Base-by-base conservation (phyloP, 2,888 invertebrate genomes). In the Drosophila ezoana region DNA sequence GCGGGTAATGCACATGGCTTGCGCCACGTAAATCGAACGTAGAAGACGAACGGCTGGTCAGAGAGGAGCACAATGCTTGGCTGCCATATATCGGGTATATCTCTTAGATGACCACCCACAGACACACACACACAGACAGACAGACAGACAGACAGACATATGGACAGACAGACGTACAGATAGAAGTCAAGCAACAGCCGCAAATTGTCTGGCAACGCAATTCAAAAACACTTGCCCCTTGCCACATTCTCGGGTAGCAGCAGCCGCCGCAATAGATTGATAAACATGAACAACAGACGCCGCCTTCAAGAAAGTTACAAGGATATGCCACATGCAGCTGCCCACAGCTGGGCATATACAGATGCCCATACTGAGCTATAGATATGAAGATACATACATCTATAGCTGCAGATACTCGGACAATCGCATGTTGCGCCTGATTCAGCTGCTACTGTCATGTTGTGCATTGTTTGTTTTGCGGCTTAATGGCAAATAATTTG, bases 201-300 rank as follows among this genome's bases (percentile, higher is more conserved):
- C 86, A 79, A 81, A 76, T 79, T 79, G 76, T 81, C 51, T 63
- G 63, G 65, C 68, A 59, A 84, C 45, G 79, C 79, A 81, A 57
- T 81, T 60, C 74, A 66, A 78, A 66, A 78, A 61, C 74, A 74
- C 60, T 78, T 53, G 54, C 53, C 33, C 10, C 41, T 8, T n/a
- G 40, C 18, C 16, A 2, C 23, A 54, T 61, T 60, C 56, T 54
- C 8, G 54, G n/a, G 43, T 51, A 69, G 49, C 75, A 73, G 35
- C 74, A 63, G 37, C 54, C 61, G 68, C 84, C 66, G 66, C 60
- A 63, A 66, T 75, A 72, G 72, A 84, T 86, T 88, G 88, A 88
- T 86, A 88, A 82, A 86, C 80, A 86, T 69, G 65, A 54, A 61
- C 70, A 79, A 69, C 80, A 88, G 80, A 82, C 64, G 65, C 16